phyloP scores from a whole-genome alignment of 2,797 vertebrate genomes.

The Leptatherina wallacei region DNA sequence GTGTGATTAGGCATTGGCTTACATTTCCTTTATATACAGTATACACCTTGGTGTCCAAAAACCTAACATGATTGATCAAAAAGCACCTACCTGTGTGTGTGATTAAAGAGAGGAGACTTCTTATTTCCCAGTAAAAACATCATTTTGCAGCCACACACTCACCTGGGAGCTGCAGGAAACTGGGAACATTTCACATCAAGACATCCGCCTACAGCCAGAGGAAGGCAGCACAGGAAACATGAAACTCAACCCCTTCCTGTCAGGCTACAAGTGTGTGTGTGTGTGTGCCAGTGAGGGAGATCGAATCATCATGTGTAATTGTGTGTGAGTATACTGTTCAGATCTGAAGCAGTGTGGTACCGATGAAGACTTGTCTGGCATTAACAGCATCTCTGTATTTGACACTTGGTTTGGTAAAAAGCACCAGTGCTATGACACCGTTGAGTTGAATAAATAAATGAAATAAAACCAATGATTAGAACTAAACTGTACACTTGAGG shows the following conservation, averaged over 20 bases:
- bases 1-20: neutral
- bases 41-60: neutral
- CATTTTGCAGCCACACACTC: slow-evolving; percentile 22
- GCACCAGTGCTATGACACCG: neutral
- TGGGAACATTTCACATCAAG: slow-evolving; percentile 55
- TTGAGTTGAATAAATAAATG: neutral
- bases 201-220: slow-evolving; percentile 43
- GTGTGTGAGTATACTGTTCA: slow-evolving; percentile 7
- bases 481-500: no score
- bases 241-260: slow-evolving; percentile 70
- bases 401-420: neutral
- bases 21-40: neutral
- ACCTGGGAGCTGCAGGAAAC: slow-evolving; percentile 65
- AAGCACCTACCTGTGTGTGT: neutral
- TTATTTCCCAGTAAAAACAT: slow-evolving; percentile 38
- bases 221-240: slow-evolving; percentile 64
- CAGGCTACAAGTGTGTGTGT: slow-evolving; percentile 19
- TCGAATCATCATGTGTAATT: slow-evolving; percentile 11
- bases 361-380: neutral
- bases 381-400: no score
- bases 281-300: neutral
- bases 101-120: slow-evolving; percentile 28
- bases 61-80: neutral
- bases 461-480: no score
- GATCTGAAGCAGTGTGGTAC: slow-evolving; percentile 4